A percentile compares a stretch with the other conserved stretches of the same genome.
Evolutionary conservation across 2,113 vertebrate species (phyloP).

Genomic region (Prionailurus viverrinus): DNA sequence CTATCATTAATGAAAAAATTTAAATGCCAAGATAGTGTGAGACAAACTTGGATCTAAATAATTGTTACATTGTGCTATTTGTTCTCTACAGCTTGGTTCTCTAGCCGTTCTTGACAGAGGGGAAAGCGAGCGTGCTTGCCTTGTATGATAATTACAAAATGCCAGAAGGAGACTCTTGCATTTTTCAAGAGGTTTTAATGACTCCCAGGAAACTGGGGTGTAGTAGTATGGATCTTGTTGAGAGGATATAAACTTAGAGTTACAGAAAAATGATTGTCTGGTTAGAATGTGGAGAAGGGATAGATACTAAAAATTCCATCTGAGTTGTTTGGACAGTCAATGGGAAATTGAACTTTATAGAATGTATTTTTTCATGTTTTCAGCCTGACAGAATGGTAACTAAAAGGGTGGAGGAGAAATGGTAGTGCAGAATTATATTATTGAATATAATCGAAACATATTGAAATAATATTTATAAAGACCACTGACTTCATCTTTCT

Average conservation of each 20-base stretch:
- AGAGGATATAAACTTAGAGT: conserved; percentile 67
- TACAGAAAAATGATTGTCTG: conserved; percentile 78
- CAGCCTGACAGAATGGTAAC: background rate
- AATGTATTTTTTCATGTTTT: conserved; percentile 48
- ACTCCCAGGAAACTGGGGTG: conserved; percentile 70
- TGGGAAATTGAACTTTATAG: conserved; percentile 76
- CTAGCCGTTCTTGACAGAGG: conserved; percentile 29
- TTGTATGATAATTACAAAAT: conserved; percentile 76
- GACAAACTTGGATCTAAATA: conserved; percentile 37
- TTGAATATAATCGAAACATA: background rate
- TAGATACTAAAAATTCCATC: conserved; percentile 67
- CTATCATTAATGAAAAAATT: conserved; percentile 72
- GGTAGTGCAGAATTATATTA: background rate
- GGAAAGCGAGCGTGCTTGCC: conserved; percentile 37
- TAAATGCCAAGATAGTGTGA: conserved; percentile 68
- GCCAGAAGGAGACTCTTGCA: conserved; percentile 74
- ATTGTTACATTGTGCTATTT: background rate
- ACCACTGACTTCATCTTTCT: background rate
- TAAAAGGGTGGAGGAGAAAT: background rate
- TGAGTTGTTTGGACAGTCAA: conserved; percentile 58
- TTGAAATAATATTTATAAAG: conserved; percentile 64
- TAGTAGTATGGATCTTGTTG: conserved; percentile 68
- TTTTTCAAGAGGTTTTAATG: conserved; percentile 82
- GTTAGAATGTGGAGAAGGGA: conserved; percentile 55
- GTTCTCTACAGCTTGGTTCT: conserved; percentile 27